Evolutionary conservation across 2,113 vertebrate genomes (phyloP), one percentile per base, ranked within the genome.

Genomic region (Gallinago paraguaiae): DNA sequence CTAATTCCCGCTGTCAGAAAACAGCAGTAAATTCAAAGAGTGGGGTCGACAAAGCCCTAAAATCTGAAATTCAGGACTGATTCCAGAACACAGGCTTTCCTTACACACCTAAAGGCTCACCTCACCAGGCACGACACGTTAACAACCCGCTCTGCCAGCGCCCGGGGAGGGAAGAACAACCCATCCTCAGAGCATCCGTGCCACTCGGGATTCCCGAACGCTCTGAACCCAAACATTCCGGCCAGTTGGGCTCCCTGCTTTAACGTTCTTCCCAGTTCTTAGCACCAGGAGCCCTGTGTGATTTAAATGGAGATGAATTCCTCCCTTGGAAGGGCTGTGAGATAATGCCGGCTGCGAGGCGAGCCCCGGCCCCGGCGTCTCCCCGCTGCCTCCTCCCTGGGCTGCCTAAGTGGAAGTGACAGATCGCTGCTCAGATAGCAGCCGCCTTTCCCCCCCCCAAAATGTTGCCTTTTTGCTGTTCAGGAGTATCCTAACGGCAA

Each of bases 401-500:
- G 98, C 97, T 98, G 97, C 98, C 93, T 99, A 98, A 99, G 98
- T 96, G 97, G 98, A 98, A 98, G 96, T 99, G 99, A 99, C 99
- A 99, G 98, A 98, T 99, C 98, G 97, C 97, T 99, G 98, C 98
- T 99, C 98, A 98, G 97, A 98, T 98, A 98, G 98, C 98, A 98
- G 98, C 97, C 98, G 74, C 96, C 50, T 98, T 97, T 98, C 19
- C 45, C 97, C 97, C 97, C 97, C 97, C 97, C 95, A 96, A 97
- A 98, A 50, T 98, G 97, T 98, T 99, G 99, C 98, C 98, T 99
- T 98, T 98, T 98, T 99, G 98, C 99, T 98, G 91, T 98, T 98
- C 98, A 98, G 98, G 98, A 98, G 98, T 99, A 99, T 99, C 98
- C 98, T 95, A 98, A 98, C 98, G 98, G 98, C 98, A 98, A 95